Conservation (phyloP, 2,113 vertebrate species). For the Trachemys scripta region DNA sequence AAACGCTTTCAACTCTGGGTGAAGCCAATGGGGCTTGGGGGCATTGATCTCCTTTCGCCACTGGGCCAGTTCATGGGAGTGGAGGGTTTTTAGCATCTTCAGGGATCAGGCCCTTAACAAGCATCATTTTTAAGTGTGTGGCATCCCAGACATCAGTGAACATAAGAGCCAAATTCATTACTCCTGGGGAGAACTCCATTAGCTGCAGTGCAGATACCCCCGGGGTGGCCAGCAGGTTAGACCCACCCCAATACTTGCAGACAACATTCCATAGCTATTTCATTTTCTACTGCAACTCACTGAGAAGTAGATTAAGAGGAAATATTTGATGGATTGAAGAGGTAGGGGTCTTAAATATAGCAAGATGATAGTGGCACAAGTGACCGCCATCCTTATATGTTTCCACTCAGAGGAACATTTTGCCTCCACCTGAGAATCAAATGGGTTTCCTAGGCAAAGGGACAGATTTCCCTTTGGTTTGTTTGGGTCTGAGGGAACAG, state of each 20-base stretch:
- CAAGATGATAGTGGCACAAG: not conserved
- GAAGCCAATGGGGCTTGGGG: not conserved
- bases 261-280: not conserved
- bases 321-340: not conserved
- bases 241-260: not conserved
- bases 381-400: not conserved
- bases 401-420: not conserved
- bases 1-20: not conserved
- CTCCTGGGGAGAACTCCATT: not conserved
- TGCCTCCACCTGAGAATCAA: not conserved
- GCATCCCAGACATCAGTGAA: not conserved
- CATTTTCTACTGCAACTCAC: not conserved
- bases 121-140: not conserved
- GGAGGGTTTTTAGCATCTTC: not conserved
- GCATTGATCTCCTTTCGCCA: not conserved
- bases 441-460: not conserved
- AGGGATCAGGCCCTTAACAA: not conserved
- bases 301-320: not conserved
- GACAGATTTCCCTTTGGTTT: not conserved
- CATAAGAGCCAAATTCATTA: not conserved
- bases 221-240: not conserved
- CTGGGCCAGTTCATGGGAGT: fast-evolving
- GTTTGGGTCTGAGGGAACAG: not conserved
- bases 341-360: not conserved
- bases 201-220: not conserved